Conservation (phyloP, 2,797 vertebrate genomes). For the Lutjanus argentimaculatus region DNA sequence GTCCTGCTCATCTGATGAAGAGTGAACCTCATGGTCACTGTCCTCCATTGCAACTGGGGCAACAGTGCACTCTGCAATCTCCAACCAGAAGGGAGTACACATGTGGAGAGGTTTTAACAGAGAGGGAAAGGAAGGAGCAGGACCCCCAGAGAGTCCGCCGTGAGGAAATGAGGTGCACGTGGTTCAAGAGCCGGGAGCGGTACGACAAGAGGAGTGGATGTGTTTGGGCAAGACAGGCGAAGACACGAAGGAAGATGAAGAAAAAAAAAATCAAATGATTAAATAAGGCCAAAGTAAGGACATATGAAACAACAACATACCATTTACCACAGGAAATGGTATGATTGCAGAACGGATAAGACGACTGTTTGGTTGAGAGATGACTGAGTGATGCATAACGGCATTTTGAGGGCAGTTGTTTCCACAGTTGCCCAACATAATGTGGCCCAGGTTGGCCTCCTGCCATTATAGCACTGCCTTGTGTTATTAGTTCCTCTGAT, state of each 20-base stretch:
- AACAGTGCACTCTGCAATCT: constrained; percentile 82
- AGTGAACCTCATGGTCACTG: constrained; percentile 80
- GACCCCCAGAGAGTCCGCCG: not conserved
- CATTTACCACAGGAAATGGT: constrained; percentile 41
- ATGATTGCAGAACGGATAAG: constrained; percentile 21
- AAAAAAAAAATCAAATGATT: constrained; percentile 42
- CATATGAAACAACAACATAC: constrained; percentile 41
- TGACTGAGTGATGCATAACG: constrained; percentile 5
- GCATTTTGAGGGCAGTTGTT: constrained; percentile 15
- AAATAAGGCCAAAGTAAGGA: constrained; percentile 50
- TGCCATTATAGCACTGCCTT: constrained; percentile 16
- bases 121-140: not conserved
- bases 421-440: constrained; percentile 9
- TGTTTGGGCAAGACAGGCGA: constrained; percentile 25
- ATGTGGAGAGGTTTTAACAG: constrained; percentile 1
- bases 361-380: constrained; percentile 2
- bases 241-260: constrained; percentile 21
- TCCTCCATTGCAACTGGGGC: constrained; percentile 85
- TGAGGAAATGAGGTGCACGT: constrained; percentile 2
- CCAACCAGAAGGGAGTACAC: constrained; percentile 63
- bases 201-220: constrained; percentile 13
- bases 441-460: constrained; percentile 3
- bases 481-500: constrained; percentile 26
- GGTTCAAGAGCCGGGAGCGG: constrained; percentile 8
- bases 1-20: constrained; percentile 82